A percentile compares a stretch with the other conserved stretches of the same genome.
Conservation (phyloP, 2,888 invertebrate genomes). For the Toxonevra muliebris region DNA sequence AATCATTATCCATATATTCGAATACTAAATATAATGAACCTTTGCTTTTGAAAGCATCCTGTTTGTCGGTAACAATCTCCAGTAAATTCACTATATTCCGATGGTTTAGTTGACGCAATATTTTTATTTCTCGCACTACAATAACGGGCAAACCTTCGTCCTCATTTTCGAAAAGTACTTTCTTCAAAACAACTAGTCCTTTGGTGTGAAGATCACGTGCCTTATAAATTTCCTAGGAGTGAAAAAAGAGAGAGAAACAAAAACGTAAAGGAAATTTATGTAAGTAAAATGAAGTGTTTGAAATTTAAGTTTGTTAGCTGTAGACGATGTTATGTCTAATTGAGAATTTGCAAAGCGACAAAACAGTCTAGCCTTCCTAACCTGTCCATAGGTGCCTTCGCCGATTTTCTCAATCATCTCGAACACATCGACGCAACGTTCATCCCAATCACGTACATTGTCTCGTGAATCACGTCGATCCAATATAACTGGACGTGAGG, state of each 20-base stretch:
- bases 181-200: conserved; percentile 87
- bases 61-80: conserved; percentile 98
- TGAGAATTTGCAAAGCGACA: no score
- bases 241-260: conserved; percentile 10
- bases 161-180: conserved; percentile 97
- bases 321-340: no score
- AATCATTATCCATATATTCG: conserved; percentile 99
- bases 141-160: conserved; percentile 99
- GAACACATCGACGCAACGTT: conserved; percentile 95
- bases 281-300: no score
- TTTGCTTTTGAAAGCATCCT: conserved; percentile 92
- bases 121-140: conserved; percentile 98
- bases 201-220: conserved; percentile 75
- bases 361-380: conserved; percentile 64
- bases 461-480: conserved; percentile 80
- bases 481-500: conserved; percentile 83
- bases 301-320: no score
- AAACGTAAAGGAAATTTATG: no score
- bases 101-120: conserved; percentile 94
- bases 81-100: conserved; percentile 96
- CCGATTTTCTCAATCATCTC: conserved; percentile 97
- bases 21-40: conserved; percentile 99
- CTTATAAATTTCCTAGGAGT: conserved; percentile 70
- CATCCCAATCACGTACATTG: conserved; percentile 84
- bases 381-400: conserved; percentile 99